Percentiles rank a stretch among this genome's conserved stretches.
Evolutionary conservation across 2,113 vertebrate species (phyloP).

Genomic region (Tragelaphus buxtoni): DNA sequence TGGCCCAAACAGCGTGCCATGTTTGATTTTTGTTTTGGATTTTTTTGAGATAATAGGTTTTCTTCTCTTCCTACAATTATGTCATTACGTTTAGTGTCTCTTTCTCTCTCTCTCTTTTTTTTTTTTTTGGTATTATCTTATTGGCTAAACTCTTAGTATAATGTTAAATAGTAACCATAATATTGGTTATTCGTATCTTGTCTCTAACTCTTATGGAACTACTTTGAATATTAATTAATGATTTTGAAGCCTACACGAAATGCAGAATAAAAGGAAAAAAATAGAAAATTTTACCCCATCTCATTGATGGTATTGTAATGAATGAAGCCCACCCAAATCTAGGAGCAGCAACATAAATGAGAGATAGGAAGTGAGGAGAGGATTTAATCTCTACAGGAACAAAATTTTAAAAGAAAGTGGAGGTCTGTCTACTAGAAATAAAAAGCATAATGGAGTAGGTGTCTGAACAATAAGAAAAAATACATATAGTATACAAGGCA

Average conservation of each 20-base stretch:
- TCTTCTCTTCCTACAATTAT: neutral
- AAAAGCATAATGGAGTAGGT: neutral
- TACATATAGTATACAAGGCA: neutral
- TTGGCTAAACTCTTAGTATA: neutral
- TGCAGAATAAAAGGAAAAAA: neutral
- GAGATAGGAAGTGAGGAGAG: accelerated
- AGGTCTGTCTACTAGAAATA: neutral
- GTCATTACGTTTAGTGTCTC: neutral
- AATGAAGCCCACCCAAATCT: neutral
- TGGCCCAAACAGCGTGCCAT: neutral
- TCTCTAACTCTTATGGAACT: neutral
- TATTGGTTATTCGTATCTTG: neutral
- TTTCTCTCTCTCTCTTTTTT: neutral
- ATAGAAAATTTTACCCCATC: neutral
- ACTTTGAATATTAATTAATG: neutral
- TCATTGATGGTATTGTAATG: neutral
- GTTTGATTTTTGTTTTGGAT: neutral
- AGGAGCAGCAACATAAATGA: neutral
- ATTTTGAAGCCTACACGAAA: neutral
- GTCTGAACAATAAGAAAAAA: conserved; percentile 16
- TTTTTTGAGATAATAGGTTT: neutral
- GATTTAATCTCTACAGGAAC: neutral
- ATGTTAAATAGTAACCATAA: neutral
- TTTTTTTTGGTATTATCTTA: neutral
- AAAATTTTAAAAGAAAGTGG: neutral